Base-by-base conservation (phyloP, 2,113 vertebrate genomes). In the human region DNA sequence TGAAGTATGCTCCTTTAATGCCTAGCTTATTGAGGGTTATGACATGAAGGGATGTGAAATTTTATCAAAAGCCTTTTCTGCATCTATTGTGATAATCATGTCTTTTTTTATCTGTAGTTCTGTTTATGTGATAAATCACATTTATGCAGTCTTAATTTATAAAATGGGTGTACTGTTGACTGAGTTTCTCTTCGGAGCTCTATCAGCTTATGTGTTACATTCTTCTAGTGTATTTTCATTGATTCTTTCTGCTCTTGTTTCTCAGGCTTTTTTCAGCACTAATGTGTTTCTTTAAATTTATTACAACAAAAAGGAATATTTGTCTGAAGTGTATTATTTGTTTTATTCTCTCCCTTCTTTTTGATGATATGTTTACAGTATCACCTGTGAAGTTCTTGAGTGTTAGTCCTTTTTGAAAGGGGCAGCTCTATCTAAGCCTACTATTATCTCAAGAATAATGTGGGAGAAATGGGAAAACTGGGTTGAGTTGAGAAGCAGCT, bases 271-370 rank as follows among this genome's bases (percentile, higher is more conserved):
- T 40, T 81, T 25, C 13, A 55, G 11, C 79, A 75, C 14, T 48
- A 52, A 73, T 92, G 89, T 86, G 93, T 30, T 93, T 35, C 38
- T 96, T 64, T 84, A 52, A 84, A 73, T 75, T 68, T 43, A 38
- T 84, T 35, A 88, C 18, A 75, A 57, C 66, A 92, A 96, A 78
- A 38, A 70, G 11, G 70, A 72, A 16, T 64, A 12, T 25, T 89
- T 73, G 2, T 81, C 64, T 89, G 13, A 45, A 38, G 43, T 88
- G 20, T 89, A 40, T 55, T 43, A 68, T 57, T 59, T 81, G 3
- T 50, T 86, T 13, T 64, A 8, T 17, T 75, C 10, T 87, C 87
- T 87, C 43, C 30, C 4, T 72, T 96, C 16, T 64, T 96, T 73
- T 57, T n/a, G 23, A 30, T 78, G 17, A 11, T 40, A 80, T 52